Evolutionary conservation across 2,888 invertebrate species (phyloP).

Genomic region (Oxycera nigricornis): DNA sequence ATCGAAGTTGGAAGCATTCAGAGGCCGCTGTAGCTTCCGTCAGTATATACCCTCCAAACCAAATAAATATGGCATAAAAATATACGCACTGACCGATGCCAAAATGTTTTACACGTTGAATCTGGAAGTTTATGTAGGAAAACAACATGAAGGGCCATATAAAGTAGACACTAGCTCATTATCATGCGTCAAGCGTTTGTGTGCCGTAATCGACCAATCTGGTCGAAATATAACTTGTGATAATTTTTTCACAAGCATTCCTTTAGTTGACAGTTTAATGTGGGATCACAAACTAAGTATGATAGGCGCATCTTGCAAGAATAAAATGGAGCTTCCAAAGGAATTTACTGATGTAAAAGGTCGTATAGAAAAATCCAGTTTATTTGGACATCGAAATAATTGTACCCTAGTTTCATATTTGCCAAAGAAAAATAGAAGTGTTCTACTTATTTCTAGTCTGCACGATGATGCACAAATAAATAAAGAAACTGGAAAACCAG

Average conservation of each 20-base stretch:
- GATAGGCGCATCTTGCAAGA: slow-evolving; percentile 28
- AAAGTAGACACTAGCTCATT: neutral
- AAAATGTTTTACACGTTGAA: neutral
- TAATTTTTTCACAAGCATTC: neutral
- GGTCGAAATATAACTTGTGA: neutral
- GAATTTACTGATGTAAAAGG: slow-evolving; percentile 40
- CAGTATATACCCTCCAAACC: neutral
- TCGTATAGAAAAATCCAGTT: slow-evolving; percentile 40
- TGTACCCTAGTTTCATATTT: neutral
- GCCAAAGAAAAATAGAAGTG: neutral
- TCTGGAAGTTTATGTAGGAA: neutral
- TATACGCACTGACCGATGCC: too few species aligned
- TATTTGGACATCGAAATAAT: neutral
- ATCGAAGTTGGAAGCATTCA: neutral
- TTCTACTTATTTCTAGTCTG: neutral
- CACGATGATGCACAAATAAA: neutral
- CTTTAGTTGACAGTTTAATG: neutral
- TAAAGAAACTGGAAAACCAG: neutral
- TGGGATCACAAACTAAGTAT: neutral
- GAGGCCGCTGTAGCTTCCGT: neutral
- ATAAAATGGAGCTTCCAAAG: slow-evolving; percentile 41
- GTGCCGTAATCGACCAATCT: neutral
- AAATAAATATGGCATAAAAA: neutral
- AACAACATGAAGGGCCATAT: neutral
- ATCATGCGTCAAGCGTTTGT: neutral